Evolutionary conservation across 2,113 vertebrate genomes (phyloP), one percentile per base, ranked within the genome.

Genomic region (Mystacornis crossleyi): DNA sequence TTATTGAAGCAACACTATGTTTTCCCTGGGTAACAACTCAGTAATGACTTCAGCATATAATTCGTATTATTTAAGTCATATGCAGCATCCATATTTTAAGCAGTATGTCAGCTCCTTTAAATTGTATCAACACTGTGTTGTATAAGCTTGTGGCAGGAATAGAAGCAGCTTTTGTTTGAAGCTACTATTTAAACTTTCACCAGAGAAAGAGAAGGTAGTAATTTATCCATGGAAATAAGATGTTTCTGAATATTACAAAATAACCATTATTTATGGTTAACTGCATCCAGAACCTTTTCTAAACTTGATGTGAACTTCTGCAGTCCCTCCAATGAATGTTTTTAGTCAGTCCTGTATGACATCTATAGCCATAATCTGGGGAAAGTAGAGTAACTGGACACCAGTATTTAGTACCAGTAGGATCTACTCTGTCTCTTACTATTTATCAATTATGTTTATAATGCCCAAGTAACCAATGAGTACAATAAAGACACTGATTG

Each of bases 201-300:
- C 93, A 95, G 82, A 92, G 64, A 96, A 93, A 77, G 69, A 67
- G 88, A 92, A 94, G 94, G 88, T 83, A 96, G 95, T 42, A 94
- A 96, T 97, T 97, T 96, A 88, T 96, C 93, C 79, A 42, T 95
- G 93, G 93, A 96, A 96, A 96, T 96, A 94, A 95, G 95, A 96
- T 93, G 95, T 90, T 94, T 96, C 85, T 92, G 93, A 86, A 90
- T 94, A 96, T 94, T 96, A 94, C 95, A 95, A 96, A 95, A 96
- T 96, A 93, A 90, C 93, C 82, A 95, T 95, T 96, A 95, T 96
- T 97, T 95, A 90, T 92, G 53, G 88, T 90, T 96, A 93, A 88
- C 80, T 94, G 77, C 34, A 67, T 93, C 82, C 96, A 96, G 96
- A 95, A 89, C 69, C 82, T 94, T 94, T 95, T 83, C 90, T 96